Conservation (phyloP, 2,888 invertebrate species). For the Phalera bucephala region DNA sequence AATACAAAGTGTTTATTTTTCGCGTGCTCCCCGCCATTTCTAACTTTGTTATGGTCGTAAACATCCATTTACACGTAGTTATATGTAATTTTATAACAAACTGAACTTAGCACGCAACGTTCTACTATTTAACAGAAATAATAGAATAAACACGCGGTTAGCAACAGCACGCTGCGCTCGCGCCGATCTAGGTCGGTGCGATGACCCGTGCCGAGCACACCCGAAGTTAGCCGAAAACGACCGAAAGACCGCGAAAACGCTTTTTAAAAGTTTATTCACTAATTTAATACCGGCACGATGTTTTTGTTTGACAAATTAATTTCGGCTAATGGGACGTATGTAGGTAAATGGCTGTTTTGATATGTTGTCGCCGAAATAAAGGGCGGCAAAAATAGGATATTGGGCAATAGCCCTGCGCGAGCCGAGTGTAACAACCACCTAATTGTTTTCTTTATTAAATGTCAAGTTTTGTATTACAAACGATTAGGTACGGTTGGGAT, state of each 20-base stretch:
- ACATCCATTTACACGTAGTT: slow-evolving; percentile 26
- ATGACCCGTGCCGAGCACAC: slow-evolving; percentile 48
- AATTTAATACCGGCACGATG: slow-evolving; percentile 17
- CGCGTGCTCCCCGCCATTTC: slow-evolving; percentile 30
- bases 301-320: slow-evolving; percentile 31
- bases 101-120: slow-evolving; percentile 30
- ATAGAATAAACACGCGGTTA: slow-evolving; percentile 30
- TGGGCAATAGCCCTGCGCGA: slow-evolving; percentile 17
- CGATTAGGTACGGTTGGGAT: slow-evolving; percentile 24
- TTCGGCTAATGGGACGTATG: slow-evolving; percentile 24
- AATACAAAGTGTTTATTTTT: slow-evolving; percentile 24
- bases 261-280: slow-evolving; percentile 14
- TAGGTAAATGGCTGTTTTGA: slow-evolving; percentile 28
- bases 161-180: slow-evolving; percentile 31
- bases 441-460: slow-evolving; percentile 39
- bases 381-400: slow-evolving; percentile 13
- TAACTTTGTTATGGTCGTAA: slow-evolving; percentile 35
- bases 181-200: slow-evolving; percentile 57
- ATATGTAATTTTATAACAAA: slow-evolving; percentile 39
- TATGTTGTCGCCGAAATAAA: slow-evolving; percentile 12
- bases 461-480: slow-evolving; percentile 32
- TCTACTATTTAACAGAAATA: slow-evolving; percentile 29
- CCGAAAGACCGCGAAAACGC: slow-evolving; percentile 18
- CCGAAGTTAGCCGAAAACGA: slow-evolving; percentile 32
- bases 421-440: slow-evolving; percentile 25